A percentile compares a stretch with the other conserved stretches of the same genome.
Conservation (phyloP, 2,888 invertebrate genomes). For the Zygogramma bicolorata region DNA sequence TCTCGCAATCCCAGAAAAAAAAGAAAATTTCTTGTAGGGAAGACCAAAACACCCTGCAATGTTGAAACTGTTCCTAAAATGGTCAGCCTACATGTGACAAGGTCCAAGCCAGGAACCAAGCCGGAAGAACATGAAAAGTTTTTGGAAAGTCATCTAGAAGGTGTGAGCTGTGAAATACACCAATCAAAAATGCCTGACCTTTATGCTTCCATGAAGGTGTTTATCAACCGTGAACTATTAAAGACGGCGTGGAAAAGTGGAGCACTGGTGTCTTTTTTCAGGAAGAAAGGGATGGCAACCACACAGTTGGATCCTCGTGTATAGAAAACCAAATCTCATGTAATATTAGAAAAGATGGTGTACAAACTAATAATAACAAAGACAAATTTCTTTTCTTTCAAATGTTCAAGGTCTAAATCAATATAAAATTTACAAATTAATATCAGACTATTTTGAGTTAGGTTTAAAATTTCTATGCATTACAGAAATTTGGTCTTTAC, state of each 20-base stretch:
- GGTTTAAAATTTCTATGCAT: background rate
- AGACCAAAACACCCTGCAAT: background rate
- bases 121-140: background rate
- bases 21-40: background rate
- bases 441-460: too few species aligned
- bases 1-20: conserved; percentile 7
- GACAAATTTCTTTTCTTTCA: background rate
- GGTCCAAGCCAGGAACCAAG: too few species aligned
- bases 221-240: conserved; percentile 9
- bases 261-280: conserved; percentile 15
- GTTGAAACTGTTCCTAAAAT: conserved; percentile 9
- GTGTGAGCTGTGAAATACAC: background rate
- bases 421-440: background rate
- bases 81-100: conserved; percentile 6
- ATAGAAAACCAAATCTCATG: conserved; percentile 5
- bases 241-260: conserved; percentile 3
- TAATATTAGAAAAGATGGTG: conserved; percentile 10
- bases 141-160: conserved; percentile 1
- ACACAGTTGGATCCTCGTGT: conserved; percentile 15
- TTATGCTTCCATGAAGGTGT: conserved; percentile 8
- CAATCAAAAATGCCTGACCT: too few species aligned
- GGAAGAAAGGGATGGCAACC: conserved; percentile 16
- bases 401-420: background rate
- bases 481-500: background rate
- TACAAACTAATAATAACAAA: conserved; percentile 3